phyloP scores from a whole-genome alignment of 2,797 vertebrate genomes.

The Myotis pilosus region DNA sequence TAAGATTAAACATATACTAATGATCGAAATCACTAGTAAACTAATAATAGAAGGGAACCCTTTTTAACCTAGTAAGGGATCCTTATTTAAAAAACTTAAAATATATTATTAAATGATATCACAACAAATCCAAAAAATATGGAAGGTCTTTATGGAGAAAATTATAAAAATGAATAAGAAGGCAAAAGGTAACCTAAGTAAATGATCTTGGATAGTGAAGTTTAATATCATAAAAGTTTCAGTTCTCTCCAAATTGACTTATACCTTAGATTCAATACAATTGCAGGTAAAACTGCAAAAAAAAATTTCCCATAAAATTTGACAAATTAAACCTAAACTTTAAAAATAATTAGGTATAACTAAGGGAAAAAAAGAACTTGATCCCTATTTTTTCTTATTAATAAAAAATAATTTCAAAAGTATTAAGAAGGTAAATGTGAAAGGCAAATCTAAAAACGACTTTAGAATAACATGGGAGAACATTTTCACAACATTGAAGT shows the following conservation, averaged over 20 bases:
- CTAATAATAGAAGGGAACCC: not conserved
- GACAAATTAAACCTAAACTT: not conserved
- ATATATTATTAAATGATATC: not conserved
- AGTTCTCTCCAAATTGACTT: not conserved
- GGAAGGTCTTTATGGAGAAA: not conserved
- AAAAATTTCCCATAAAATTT: not conserved
- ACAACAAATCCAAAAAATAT: not conserved
- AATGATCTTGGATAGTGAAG: not conserved
- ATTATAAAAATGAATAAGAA: not conserved
- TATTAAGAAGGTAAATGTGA: not conserved
- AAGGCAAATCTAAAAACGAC: not conserved
- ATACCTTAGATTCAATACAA: not conserved
- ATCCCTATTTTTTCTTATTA: not conserved
- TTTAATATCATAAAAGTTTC: not conserved
- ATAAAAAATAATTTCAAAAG: not conserved
- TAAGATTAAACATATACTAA: not conserved
- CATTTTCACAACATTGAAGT: not conserved
- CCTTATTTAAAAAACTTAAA: not conserved
- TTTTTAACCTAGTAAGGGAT: not conserved
- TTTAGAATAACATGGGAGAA: not conserved
- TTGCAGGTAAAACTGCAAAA: not conserved
- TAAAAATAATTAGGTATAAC: not conserved
- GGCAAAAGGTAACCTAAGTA: not conserved
- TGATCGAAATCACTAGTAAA: not conserved
- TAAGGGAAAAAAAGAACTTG: not conserved